These are phyloP conservation scores for Melanotaenia trifasciata DNA, from an alignment of 2,797 vertebrate species.

Conservation along the genomic window DNA sequence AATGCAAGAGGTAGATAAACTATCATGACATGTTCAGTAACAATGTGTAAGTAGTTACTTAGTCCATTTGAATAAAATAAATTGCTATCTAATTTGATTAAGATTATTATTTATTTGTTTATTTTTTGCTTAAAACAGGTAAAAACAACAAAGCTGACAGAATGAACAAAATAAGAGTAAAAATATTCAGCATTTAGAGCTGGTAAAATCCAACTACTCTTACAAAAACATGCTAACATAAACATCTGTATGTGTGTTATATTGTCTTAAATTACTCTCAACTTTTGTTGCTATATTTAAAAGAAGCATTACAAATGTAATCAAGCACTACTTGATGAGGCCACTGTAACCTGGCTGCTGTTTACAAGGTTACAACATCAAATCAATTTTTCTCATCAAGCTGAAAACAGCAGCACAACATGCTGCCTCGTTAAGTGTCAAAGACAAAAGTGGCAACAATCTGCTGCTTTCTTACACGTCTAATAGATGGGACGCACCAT, in stretches of 20 bases:
- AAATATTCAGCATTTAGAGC: background rate
- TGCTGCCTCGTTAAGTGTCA: background rate
- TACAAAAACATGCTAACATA: background rate
- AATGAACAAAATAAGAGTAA: background rate
- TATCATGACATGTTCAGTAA: background rate
- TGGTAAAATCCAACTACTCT: background rate
- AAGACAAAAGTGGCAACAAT: constrained; percentile 4
- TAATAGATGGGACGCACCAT: constrained; percentile 4
- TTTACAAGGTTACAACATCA: background rate
- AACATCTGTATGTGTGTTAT: background rate
- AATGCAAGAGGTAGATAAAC: background rate
- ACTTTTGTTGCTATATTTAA: background rate
- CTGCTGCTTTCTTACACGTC: background rate
- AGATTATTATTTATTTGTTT: background rate
- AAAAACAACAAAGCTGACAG: background rate
- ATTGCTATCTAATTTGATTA: background rate
- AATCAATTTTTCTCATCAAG: background rate
- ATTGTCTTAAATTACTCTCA: background rate
- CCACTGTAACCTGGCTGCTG: background rate
- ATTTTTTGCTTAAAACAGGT: background rate
- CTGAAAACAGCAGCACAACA: constrained; percentile 1
- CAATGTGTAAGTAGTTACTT: background rate
- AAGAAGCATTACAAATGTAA: background rate
- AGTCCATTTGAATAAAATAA: no score
- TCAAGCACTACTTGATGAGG: background rate